phyloP scores from a whole-genome alignment of 2,888 invertebrate species.

The Tetranychus piercei region DNA sequence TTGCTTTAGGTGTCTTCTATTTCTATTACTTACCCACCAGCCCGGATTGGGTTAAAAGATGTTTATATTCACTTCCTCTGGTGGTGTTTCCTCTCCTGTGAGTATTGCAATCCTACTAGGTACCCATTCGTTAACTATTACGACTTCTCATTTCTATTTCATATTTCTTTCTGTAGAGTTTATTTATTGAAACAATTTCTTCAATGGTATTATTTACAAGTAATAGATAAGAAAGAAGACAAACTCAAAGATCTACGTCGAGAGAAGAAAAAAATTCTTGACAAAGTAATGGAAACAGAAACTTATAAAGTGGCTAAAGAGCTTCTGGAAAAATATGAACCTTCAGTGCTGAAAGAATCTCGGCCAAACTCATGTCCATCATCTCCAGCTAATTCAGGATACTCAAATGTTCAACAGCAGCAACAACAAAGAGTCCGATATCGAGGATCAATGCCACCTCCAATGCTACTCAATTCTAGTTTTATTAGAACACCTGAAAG shows the following conservation, averaged over 20 bases:
- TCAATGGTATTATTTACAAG: conserved; percentile 71
- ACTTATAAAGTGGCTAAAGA: conserved; percentile 85
- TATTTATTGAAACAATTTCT: conserved; percentile 45
- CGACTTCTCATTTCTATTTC: not conserved
- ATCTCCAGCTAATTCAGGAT: not conserved
- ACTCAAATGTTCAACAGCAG: not conserved
- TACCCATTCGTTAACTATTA: not conserved
- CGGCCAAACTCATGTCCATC: conserved; percentile 3
- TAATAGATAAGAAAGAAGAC: conserved; percentile 54
- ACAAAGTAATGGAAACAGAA: conserved; percentile 91
- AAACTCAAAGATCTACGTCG: conserved; percentile 50
- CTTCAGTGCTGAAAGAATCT: conserved; percentile 37
- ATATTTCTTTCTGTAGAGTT: conserved; percentile 13
- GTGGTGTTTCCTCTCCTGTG: conserved; percentile 64
- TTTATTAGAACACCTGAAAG: not conserved
- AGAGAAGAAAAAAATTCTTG: conserved; percentile 71
- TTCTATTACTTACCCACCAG: conserved; percentile 60
- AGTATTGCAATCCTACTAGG: conserved; percentile 34
- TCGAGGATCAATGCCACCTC: conserved; percentile 4
- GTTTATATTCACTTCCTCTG: conserved; percentile 57
- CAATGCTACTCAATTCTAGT: not conserved
- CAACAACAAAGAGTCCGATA: not conserved
- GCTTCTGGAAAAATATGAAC: conserved; percentile 67
- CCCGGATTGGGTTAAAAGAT: conserved; percentile 44
- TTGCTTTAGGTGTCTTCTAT: conserved; percentile 54